These are phyloP conservation scores for Lasioglossum vierecki DNA, from an alignment of 2,888 invertebrate species.

Conservation along the genomic window DNA sequence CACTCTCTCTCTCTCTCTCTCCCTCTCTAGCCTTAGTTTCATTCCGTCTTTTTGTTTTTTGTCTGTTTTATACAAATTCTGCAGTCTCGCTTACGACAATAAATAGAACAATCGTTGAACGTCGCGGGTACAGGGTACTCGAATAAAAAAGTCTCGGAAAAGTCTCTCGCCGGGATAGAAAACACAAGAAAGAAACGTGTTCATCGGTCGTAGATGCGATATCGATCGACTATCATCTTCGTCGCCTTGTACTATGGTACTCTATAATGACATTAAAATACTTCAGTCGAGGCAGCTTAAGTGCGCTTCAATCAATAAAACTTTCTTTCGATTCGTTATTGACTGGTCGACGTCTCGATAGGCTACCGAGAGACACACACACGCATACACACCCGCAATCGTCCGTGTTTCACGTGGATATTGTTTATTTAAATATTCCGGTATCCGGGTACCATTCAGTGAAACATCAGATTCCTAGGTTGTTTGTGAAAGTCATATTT, in stretches of 20 bases:
- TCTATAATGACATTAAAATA: constrained; percentile 54
- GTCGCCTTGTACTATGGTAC: constrained; percentile 56
- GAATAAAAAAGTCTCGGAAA: constrained; percentile 34
- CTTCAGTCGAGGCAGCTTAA: constrained; percentile 42
- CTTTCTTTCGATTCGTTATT: constrained; percentile 44
- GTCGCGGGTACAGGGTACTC: constrained; percentile 24
- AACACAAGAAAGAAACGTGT: constrained; percentile 43
- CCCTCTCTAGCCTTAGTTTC: background rate
- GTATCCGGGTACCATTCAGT: background rate
- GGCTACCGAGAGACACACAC: constrained; percentile 11
- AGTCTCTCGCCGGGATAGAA: constrained; percentile 33
- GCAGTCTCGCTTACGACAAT: constrained; percentile 32
- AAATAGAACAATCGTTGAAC: constrained; percentile 52
- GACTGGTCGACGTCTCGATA: constrained; percentile 37
- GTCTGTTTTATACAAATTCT: constrained; percentile 43
- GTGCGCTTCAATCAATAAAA: constrained; percentile 25
- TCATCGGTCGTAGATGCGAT: constrained; percentile 45
- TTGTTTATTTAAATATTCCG: background rate
- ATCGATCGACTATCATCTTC: constrained; percentile 50
- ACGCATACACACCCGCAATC: constrained; percentile 1
- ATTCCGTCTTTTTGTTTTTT: background rate
- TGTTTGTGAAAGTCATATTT: background rate
- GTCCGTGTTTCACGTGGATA: background rate
- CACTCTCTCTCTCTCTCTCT: background rate
- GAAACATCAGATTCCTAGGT: background rate